Conservation (phyloP, 1,140 invertebrate species). For the Rhagoletis pomonella region DNA sequence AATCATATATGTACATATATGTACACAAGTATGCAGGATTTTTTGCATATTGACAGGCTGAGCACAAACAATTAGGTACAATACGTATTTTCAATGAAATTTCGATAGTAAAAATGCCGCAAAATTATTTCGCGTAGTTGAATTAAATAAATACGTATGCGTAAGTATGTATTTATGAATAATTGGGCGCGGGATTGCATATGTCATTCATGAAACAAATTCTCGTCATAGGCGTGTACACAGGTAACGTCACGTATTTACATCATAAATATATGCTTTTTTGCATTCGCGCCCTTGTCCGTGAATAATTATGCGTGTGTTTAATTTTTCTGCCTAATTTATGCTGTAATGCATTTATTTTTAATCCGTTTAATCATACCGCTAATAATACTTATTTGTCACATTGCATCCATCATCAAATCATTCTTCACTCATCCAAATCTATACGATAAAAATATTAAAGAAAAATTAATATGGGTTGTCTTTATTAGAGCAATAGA, state of each 20-base stretch:
- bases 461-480: too few relatives aligned
- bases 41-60: too few relatives aligned
- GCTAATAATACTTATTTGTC: neutral
- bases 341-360: neutral
- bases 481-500: too few relatives aligned
- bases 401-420: neutral
- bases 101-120: neutral
- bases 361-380: slow-evolving; percentile 5
- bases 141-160: neutral
- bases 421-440: neutral
- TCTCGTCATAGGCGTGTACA: neutral
- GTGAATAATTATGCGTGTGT: neutral
- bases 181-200: neutral
- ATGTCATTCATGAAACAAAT: slow-evolving; percentile 1
- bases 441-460: too few relatives aligned
- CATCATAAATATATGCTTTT: neutral
- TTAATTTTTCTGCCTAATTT: neutral
- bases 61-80: too few relatives aligned
- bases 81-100: too few relatives aligned
- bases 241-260: neutral
- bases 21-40: too few relatives aligned
- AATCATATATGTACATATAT: too few relatives aligned
- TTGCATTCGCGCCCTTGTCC: neutral
- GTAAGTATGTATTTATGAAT: neutral
- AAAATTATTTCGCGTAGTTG: neutral